A percentile compares a stretch with the other conserved stretches of the same genome.
Evolutionary conservation across 1,140 invertebrate species (phyloP).

Genomic region (Wiebesia pumilae): DNA sequence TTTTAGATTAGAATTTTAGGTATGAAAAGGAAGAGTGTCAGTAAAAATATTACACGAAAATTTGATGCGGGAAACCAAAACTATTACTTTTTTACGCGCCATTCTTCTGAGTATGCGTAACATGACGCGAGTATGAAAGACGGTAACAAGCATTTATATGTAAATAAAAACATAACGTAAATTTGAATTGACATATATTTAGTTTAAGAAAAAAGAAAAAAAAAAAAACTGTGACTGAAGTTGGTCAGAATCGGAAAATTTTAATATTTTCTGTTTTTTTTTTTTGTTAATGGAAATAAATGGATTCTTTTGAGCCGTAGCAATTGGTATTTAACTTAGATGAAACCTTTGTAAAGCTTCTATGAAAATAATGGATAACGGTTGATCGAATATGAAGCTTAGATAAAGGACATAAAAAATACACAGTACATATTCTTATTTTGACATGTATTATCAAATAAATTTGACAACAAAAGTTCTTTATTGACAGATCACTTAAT

Average conservation of each 20-base stretch:
- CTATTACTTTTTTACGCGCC: neutral
- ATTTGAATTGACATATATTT: slow-evolving; percentile 4
- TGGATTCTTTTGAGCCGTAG: neutral
- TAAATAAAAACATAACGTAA: slow-evolving; percentile 17
- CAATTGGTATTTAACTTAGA: neutral
- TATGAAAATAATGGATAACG: neutral
- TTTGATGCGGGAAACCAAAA: neutral
- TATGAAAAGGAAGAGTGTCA: neutral
- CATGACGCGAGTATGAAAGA: neutral
- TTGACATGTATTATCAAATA: slow-evolving; percentile 52
- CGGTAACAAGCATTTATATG: neutral
- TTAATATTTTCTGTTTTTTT: neutral
- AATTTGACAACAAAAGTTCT: slow-evolving; percentile 40
- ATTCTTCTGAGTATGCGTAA: neutral
- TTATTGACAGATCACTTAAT: slow-evolving; percentile 38
- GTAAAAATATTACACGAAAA: neutral
- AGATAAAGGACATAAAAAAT: neutral
- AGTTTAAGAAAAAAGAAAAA: neutral
- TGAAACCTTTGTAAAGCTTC: neutral
- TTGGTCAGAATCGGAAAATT: too few relatives aligned
- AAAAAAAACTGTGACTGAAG: neutral
- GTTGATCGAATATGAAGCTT: neutral
- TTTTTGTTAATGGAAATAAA: neutral
- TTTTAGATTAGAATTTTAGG: neutral
- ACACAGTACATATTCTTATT: slow-evolving; percentile 1